Evolutionary conservation across 2,797 vertebrate species (phyloP).

Genomic region (Hephaestus fuliginosus): DNA sequence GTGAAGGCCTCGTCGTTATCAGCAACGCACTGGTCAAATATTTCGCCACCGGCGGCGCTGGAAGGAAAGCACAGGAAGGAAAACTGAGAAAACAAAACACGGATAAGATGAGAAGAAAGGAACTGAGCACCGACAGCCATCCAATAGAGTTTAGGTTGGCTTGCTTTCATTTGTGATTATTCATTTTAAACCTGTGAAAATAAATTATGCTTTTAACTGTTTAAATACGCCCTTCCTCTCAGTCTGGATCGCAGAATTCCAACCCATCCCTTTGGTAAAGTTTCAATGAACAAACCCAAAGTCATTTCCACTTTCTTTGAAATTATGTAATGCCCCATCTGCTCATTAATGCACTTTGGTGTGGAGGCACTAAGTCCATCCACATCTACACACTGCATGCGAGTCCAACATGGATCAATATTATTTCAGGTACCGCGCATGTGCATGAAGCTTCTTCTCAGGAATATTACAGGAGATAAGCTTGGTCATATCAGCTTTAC

Average conservation of each 20-base stretch:
- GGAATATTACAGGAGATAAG: conserved; percentile 59
- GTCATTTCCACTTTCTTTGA: conserved; percentile 31
- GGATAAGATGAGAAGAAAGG: conserved; percentile 36
- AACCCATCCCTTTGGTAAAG: conserved; percentile 19
- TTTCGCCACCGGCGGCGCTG: conserved; percentile 90
- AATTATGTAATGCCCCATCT: conserved; percentile 41
- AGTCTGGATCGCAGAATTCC: conserved; percentile 41
- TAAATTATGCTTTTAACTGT: conserved; percentile 36
- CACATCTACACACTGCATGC: conserved; percentile 51
- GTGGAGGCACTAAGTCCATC: conserved; percentile 55
- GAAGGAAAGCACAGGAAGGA: conserved; percentile 55
- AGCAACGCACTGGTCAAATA: conserved; percentile 89
- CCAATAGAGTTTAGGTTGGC: conserved; percentile 54
- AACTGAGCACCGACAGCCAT: conserved; percentile 22
- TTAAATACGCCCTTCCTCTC: conserved; percentile 60
- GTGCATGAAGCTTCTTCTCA: conserved; percentile 9
- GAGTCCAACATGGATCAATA: conserved; percentile 52
- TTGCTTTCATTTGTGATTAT: conserved; percentile 42
- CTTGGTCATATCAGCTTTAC: conserved; percentile 28
- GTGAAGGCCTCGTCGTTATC: conserved; percentile 90
- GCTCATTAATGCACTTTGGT: conserved; percentile 58
- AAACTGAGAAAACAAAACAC: conserved; percentile 48
- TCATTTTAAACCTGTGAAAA: conserved; percentile 46
- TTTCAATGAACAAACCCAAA: conserved; percentile 18
- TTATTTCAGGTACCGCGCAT: conserved; percentile 26